Evolutionary conservation across 1,140 invertebrate species (phyloP).

Genomic region (Bombus difficillimus): DNA sequence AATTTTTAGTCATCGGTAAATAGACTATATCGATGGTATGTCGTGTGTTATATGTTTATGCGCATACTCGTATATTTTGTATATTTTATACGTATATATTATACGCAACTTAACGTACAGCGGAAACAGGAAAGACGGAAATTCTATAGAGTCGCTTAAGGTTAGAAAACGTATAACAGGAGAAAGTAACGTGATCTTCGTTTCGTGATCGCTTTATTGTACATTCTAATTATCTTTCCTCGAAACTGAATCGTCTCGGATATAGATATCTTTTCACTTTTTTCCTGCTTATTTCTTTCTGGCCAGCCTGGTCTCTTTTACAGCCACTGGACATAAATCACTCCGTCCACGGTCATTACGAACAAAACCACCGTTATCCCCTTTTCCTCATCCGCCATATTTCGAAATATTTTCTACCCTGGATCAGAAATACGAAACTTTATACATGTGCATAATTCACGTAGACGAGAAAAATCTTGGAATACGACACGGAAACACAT

Average conservation of each 20-base stretch:
- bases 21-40: too few species aligned
- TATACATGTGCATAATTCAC: slow-evolving; percentile 18
- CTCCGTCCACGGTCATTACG: slow-evolving; percentile 18
- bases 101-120: not conserved
- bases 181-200: not conserved
- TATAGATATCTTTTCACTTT: not conserved
- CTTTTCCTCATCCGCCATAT: not conserved
- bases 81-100: too few species aligned
- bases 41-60: too few species aligned
- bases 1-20: not conserved
- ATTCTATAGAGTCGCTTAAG: not conserved
- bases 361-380: not conserved
- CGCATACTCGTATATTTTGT: too few species aligned
- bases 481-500: not conserved
- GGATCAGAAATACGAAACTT: slow-evolving; percentile 11
- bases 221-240: slow-evolving; percentile 9
- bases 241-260: slow-evolving; percentile 1
- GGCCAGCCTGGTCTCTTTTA: not conserved
- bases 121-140: too few species aligned
- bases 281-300: not conserved
- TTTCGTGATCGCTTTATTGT: not conserved
- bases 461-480: not conserved
- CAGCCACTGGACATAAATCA: not conserved
- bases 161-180: not conserved
- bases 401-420: slow-evolving; percentile 8